These are phyloP conservation scores for Todus mexicanus DNA, from an alignment of 2,797 vertebrate species.

Conservation along the genomic window DNA sequence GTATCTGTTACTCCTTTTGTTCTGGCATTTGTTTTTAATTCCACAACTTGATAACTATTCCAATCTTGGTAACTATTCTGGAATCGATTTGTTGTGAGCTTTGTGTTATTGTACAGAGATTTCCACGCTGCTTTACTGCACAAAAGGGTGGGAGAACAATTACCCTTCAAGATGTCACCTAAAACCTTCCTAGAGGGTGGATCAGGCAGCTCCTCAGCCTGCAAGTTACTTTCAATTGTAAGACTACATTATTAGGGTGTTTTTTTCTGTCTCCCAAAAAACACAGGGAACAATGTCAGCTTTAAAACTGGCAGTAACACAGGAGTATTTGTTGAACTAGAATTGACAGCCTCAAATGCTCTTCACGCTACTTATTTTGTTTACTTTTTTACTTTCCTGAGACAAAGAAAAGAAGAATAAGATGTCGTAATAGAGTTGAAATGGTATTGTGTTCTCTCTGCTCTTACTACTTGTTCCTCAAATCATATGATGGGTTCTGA, in stretches of 20 bases:
- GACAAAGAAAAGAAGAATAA: not conserved
- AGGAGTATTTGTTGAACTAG: not conserved
- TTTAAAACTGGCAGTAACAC: not conserved
- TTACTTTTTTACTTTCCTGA: not conserved
- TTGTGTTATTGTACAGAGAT: not conserved
- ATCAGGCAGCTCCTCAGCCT: not conserved
- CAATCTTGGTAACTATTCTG: not conserved
- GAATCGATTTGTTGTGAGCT: not conserved
- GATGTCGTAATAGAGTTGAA: not conserved
- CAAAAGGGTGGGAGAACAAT: not conserved
- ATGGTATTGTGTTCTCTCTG: not conserved
- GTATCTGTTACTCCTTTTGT: not conserved
- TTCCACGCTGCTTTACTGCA: not conserved
- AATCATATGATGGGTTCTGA: not conserved
- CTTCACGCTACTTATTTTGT: not conserved
- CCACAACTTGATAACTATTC: too few species aligned
- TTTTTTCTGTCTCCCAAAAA: not conserved
- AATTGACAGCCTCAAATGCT: not conserved
- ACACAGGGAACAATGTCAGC: not conserved
- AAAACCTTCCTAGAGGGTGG: not conserved
- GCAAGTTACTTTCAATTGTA: not conserved
- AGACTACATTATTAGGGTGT: not conserved
- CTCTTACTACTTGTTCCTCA: not conserved
- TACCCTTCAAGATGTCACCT: not conserved
- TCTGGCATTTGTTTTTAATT: not conserved